Conservation (phyloP, 37 sponge, comb jelly and placozoan species). For the Geodia barretti region DNA sequence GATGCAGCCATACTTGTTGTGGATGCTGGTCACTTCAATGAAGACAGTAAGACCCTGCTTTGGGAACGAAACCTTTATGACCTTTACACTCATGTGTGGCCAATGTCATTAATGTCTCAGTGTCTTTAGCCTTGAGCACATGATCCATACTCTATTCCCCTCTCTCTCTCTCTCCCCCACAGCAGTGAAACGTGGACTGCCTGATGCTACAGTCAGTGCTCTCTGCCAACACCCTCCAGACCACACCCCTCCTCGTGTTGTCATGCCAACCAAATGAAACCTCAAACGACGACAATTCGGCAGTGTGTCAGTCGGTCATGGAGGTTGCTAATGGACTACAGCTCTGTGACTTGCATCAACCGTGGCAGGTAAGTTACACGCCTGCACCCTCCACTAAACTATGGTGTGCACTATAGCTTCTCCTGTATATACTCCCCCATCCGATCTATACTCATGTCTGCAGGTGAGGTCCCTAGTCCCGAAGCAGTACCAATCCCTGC, state of each 20-base stretch:
- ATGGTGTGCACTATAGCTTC: too few relatives aligned
- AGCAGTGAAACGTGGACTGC: conserved; percentile 7
- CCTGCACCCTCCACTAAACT: too few relatives aligned
- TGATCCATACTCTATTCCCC: too few relatives aligned
- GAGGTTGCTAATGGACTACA: conserved; percentile 27
- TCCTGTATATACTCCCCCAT: too few relatives aligned
- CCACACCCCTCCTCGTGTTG: conserved; percentile 27
- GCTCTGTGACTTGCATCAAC: conserved; percentile 16
- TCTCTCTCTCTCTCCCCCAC: neutral
- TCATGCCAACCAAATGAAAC: conserved; percentile 1
- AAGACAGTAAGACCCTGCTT: conserved; percentile 9
- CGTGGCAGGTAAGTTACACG: conserved; percentile 54
- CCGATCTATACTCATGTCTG: neutral
- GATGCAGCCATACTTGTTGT: conserved; percentile 32
- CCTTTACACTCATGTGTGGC: too few relatives aligned
- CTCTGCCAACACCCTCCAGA: neutral
- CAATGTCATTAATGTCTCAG: too few relatives aligned
- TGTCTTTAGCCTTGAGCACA: too few relatives aligned
- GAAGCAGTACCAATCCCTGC: neutral
- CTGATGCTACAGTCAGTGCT: conserved; percentile 12
- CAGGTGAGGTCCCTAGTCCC: conserved; percentile 33
- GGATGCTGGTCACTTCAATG: conserved; percentile 3
- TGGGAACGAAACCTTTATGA: too few relatives aligned
- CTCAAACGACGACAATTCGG: neutral
- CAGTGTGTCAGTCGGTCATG: neutral